These are phyloP conservation scores for Rhegmatorhina hoffmannsi DNA, from an alignment of 2,113 vertebrate species.

Conservation along the genomic window DNA sequence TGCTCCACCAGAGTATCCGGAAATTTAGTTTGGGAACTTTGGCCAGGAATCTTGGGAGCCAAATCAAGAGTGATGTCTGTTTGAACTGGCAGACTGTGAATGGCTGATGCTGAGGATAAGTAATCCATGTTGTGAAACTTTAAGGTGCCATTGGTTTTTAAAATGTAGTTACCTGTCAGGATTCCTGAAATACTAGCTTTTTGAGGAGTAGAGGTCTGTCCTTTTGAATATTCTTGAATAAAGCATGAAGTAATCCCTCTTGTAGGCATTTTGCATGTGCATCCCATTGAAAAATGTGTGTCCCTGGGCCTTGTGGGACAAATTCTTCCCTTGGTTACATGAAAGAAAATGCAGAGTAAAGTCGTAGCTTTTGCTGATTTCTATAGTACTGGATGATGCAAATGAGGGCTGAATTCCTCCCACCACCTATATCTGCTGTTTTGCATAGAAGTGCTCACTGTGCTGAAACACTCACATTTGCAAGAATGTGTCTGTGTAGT, in stretches of 20 bases:
- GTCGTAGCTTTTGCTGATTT: not conserved
- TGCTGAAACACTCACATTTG: conserved; percentile 23
- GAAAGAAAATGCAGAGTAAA: not conserved
- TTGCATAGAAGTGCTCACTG: conserved; percentile 19
- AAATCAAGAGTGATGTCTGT: not conserved
- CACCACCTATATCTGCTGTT: not conserved
- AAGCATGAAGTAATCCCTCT: conserved; percentile 17
- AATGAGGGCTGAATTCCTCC: conserved; percentile 1
- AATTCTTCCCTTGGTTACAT: conserved; percentile 1
- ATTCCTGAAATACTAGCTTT: not conserved
- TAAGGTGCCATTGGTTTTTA: not conserved
- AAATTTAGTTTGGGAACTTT: not conserved
- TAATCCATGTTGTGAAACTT: not conserved
- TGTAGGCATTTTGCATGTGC: conserved; percentile 15
- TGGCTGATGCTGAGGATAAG: not conserved
- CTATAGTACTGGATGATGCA: not conserved
- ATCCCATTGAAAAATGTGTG: conserved; percentile 28
- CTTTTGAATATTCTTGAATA: conserved; percentile 52
- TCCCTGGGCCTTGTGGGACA: conserved; percentile 2
- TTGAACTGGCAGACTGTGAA: not conserved
- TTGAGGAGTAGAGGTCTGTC: not conserved
- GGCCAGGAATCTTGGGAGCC: not conserved
- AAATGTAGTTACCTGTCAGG: not conserved
- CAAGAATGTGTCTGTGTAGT: conserved; percentile 44
- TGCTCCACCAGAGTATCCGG: not conserved